Evolutionary conservation across 2,888 invertebrate genomes (phyloP).

Genomic region (Sinelater perroti): DNA sequence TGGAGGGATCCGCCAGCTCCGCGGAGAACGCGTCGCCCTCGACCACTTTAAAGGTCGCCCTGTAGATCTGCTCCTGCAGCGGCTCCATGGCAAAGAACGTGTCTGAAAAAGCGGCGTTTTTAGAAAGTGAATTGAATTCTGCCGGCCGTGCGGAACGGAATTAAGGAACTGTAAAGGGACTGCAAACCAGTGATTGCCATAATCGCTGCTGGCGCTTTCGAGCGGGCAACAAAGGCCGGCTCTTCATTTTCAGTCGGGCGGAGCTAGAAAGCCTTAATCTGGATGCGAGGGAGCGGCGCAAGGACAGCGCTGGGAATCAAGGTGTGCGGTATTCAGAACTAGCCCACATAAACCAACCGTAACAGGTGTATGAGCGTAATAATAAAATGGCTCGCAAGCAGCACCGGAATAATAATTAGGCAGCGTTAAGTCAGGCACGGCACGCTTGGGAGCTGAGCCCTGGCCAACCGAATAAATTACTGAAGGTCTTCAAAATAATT

Average conservation of each 20-base stretch:
- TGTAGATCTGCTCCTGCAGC: slow-evolving; percentile 81
- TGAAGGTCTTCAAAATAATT: too few species aligned
- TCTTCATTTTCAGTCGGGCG: slow-evolving; percentile 13
- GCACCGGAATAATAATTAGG: slow-evolving; percentile 1
- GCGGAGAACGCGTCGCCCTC: slow-evolving; percentile 75
- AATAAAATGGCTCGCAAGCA: slow-evolving; percentile 9
- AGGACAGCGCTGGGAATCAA: slow-evolving; percentile 28
- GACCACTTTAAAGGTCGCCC: slow-evolving; percentile 79
- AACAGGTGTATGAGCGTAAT: slow-evolving; percentile 28
- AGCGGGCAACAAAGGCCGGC: slow-evolving; percentile 13
- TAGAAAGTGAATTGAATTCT: too few species aligned
- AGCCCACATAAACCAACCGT: slow-evolving; percentile 24
- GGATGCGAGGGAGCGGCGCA: slow-evolving; percentile 28
- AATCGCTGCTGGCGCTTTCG: background rate
- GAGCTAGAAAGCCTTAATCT: slow-evolving; percentile 7
- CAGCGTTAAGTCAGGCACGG: too few species aligned
- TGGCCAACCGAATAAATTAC: too few species aligned
- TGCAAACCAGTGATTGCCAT: background rate
- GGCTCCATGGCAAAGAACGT: slow-evolving; percentile 77
- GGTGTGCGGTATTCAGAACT: slow-evolving; percentile 33
- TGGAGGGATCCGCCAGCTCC: slow-evolving; percentile 73
- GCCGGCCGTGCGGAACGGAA: slow-evolving; percentile 1
- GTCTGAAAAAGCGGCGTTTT: slow-evolving; percentile 65
- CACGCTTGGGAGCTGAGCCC: too few species aligned
- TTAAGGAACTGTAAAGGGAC: background rate